Base-by-base conservation (phyloP, 2,113 vertebrate species). In the Melanostigma gelatinosum region DNA sequence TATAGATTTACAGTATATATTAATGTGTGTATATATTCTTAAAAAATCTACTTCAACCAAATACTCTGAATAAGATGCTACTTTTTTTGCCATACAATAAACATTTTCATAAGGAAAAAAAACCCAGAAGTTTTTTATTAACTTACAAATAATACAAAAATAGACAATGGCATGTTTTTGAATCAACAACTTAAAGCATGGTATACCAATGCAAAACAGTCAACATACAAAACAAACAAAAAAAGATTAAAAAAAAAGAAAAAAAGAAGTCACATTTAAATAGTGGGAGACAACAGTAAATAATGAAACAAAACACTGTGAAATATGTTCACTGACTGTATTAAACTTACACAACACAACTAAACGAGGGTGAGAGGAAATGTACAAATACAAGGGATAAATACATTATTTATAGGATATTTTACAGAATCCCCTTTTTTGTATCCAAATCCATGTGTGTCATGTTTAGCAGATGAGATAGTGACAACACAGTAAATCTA, bases 361-460 rank as follows among this genome's bases (percentile, higher is more conserved):
- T 95, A 97, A 96, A 87, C 89, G 72, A 90, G 90, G 87, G 87
- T 89, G 88, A 93, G 91, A 92, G 95, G 95, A 95, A 96, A 96
- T 97, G 96, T 97, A 97, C 97, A 97, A 97, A 97, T 96, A 96
- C 95, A 95, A 95, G 95, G 97, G 97, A 97, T 97, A 98, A 97
- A 98, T 98, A 98, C 97, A 97, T 96, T 97, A 98, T 98, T 97
- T 98, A 97, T 98, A 97, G 96, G 96, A 96, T 96, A 97, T 97
- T 97, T 97, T 97, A 98, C 97, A 98, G 95, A 90, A 96, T 94
- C 88, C 92, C 94, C 94, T 94, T 87, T 29, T 93, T 93, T 94
- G 89, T 92, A 90, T 93, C 90, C 92, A 93, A 93, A 94, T 90
- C 88, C 83, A 87, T 89, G 89, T 90, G 91, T 92, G 85, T 88